Percentiles rank a stretch among this genome's conserved stretches.
Evolutionary conservation across 2,888 invertebrate species (phyloP).

Genomic region (Yponomeuta malinellus): DNA sequence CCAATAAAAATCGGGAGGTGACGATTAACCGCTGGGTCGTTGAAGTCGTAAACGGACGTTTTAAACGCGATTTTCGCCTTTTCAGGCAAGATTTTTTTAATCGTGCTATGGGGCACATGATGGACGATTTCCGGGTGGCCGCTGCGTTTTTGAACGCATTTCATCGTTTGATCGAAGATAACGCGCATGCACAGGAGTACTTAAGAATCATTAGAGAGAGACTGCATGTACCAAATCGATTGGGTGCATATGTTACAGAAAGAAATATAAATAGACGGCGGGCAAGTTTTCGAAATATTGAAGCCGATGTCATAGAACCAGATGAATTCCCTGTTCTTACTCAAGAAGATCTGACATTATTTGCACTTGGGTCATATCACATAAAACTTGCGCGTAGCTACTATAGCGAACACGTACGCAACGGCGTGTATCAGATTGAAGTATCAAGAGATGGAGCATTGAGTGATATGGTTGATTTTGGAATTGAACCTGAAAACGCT

Average conservation of each 20-base stretch:
- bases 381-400: conserved; percentile 21
- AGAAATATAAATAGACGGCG: conserved; percentile 22
- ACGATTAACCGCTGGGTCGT: conserved; percentile 17
- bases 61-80: conserved; percentile 15
- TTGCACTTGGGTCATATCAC: conserved; percentile 22
- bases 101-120: background rate
- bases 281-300: conserved; percentile 16
- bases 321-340: conserved; percentile 14
- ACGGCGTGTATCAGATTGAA: conserved; percentile 17
- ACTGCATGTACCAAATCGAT: conserved; percentile 17
- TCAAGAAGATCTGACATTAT: conserved; percentile 17
- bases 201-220: conserved; percentile 16
- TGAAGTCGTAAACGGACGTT: background rate
- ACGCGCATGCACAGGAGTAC: conserved; percentile 17
- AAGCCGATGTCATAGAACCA: conserved; percentile 16
- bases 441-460: conserved; percentile 4
- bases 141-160: conserved; percentile 14
- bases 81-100: conserved; percentile 16
- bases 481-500: conserved; percentile 6
- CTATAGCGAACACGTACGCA: conserved; percentile 22
- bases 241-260: conserved; percentile 18
- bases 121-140: conserved; percentile 16
- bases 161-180: background rate
- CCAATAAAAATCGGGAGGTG: conserved; percentile 15
- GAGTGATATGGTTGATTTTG: too few species aligned